Evolutionary conservation across 2,113 vertebrate species (phyloP), one percentile per base, ranked within the genome.

Genomic region (Salminus brasiliensis): DNA sequence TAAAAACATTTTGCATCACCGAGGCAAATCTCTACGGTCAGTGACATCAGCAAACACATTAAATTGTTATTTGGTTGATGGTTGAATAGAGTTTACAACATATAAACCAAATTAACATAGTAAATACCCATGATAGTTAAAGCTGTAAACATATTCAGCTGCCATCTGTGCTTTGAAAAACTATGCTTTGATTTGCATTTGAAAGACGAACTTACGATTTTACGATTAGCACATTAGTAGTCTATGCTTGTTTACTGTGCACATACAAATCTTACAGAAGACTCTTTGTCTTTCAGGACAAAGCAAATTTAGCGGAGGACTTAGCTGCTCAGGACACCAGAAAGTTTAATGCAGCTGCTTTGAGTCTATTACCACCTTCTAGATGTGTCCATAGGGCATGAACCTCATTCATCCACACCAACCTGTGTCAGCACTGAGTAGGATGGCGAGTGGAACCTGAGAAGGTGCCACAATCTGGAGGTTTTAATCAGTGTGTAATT

Each of bases 301-400:
- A 62, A 49, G 29, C 7, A 47, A 60, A 8, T 45, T 25, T 34
- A 13, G 4, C 18, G 66, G 77, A 45, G 55, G 16, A 45, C 67
- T 3, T 88, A 89, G 87, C 81, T 88, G 85, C 30, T 25, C 23
- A 13, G 25, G 23, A 57, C 32, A 69, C 29, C 57, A 57, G 29
- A 67, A 32, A 45, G 39, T 0, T 69, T 4, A 23, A 70, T 43
- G 74, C 85, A 86, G 77, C 47, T 76, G 57, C 76, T 85, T 83
- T 84, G 74, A 82, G 59, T 74, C 78, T 74, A 82, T 90, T 90
- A 88, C 85, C 88, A 83, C 85, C 86, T 88, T 87, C 89, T 90
- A 82, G 76, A 85, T 66, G 75, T 90, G 87, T 89, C 87, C 78
- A 68, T 5, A 0, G 69, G 77, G 41, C 74, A 63, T 79, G 23